phyloP scores from a whole-genome alignment of 2,797 vertebrate species.

The Clamator glandarius region DNA sequence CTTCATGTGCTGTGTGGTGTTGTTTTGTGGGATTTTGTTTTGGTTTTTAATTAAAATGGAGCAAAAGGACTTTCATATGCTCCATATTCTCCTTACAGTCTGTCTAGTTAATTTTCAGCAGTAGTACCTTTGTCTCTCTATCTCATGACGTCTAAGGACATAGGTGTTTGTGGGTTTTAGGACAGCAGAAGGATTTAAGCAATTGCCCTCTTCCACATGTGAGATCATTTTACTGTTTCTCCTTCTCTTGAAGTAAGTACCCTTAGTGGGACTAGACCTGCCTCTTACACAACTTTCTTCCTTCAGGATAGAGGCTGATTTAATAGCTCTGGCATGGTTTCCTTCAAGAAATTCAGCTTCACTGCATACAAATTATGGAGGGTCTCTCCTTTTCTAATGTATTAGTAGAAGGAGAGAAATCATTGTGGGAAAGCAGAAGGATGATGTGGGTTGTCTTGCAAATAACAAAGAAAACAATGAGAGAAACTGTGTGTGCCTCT shows the following conservation, averaged over 20 bases:
- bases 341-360: neutral
- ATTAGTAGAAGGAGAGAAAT: neutral
- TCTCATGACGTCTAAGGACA: neutral
- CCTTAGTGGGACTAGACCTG: neutral
- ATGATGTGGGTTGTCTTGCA: neutral
- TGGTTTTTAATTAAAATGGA: neutral
- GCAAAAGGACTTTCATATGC: neutral
- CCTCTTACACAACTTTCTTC: neutral
- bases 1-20: neutral
- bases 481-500: neutral
- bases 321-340: neutral
- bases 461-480: neutral
- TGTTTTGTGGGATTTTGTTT: neutral
- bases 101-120: neutral
- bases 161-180: neutral
- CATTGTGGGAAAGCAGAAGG: neutral
- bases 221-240: neutral
- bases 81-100: neutral
- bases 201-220: neutral
- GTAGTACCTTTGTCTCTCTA: neutral
- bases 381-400: neutral
- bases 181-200: neutral
- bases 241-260: neutral
- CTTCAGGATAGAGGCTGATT: neutral
- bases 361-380: accelerated